Conservation (phyloP, 92 coral and sea anemone species). For the Chrysogorgia sp. region DNA sequence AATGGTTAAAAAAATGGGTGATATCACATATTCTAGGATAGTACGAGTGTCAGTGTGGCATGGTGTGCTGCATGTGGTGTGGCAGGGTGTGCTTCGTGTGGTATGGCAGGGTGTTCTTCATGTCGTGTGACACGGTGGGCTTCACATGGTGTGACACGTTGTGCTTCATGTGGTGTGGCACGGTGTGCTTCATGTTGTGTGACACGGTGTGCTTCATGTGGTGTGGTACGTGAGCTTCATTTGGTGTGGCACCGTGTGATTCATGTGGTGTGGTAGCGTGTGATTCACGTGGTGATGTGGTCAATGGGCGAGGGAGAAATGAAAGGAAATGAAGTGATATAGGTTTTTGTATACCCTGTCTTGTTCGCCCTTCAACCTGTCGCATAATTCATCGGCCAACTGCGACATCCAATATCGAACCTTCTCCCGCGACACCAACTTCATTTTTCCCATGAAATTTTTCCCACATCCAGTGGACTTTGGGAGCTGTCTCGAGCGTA, state of each 20-base stretch:
- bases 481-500: slow-evolving; percentile 83
- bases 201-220: not conserved
- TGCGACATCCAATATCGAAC: slow-evolving; percentile 81
- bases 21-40: not conserved
- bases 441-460: slow-evolving; percentile 86
- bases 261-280: too few species aligned
- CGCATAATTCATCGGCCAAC: slow-evolving; percentile 81
- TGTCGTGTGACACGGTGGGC: not conserved
- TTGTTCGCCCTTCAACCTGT: slow-evolving; percentile 71
- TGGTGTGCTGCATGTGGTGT: not conserved
- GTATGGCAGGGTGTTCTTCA: not conserved
- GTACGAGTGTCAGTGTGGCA: not conserved
- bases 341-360: not conserved
- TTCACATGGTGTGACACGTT: not conserved
- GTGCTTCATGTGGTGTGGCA: not conserved
- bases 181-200: too few species aligned
- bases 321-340: not conserved
- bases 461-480: slow-evolving; percentile 91
- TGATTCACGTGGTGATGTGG: not conserved
- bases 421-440: slow-evolving; percentile 75
- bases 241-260: too few species aligned
- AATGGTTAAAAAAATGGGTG: not conserved
- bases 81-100: not conserved
- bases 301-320: not conserved
- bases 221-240: not conserved